Percentiles rank a stretch among this genome's conserved stretches.
Conservation (phyloP, 1,140 invertebrate species). For the Philotrypesis tridentata region DNA sequence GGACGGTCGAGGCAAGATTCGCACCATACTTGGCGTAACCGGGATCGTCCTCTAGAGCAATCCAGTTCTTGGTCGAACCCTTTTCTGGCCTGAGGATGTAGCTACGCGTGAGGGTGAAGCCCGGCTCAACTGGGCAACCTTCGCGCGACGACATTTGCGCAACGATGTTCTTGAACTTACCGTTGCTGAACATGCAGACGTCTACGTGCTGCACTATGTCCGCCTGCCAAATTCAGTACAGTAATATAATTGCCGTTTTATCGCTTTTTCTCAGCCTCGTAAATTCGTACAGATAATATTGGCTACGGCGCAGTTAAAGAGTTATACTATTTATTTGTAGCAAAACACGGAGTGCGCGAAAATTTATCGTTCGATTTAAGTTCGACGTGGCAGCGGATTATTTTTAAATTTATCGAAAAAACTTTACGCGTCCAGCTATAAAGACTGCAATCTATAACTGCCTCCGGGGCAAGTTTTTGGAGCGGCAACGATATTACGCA, state of each 20-base stretch:
- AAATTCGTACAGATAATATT: too few relatives aligned
- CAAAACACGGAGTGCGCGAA: too few relatives aligned
- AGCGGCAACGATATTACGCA: not conserved
- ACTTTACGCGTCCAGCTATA: too few relatives aligned
- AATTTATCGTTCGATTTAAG: too few relatives aligned
- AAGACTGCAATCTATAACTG: too few relatives aligned
- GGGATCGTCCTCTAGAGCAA: slow-evolving; percentile 83
- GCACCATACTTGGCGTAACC: slow-evolving; percentile 79
- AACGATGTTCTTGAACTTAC: slow-evolving; percentile 98
- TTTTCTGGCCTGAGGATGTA: slow-evolving; percentile 82
- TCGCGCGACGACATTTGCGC: slow-evolving; percentile 86
- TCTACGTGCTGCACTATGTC: slow-evolving; percentile 97
- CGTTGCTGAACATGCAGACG: slow-evolving; percentile 99
- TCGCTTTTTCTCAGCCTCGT: too few relatives aligned
- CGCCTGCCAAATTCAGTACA: slow-evolving; percentile 77
- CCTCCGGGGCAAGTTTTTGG: too few relatives aligned
- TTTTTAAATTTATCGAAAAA: too few relatives aligned
- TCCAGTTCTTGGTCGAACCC: slow-evolving; percentile 88
- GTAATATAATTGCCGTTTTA: too few relatives aligned
- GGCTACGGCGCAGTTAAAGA: too few relatives aligned
- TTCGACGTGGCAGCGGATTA: too few relatives aligned
- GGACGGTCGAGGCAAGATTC: slow-evolving; percentile 81
- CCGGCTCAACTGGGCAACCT: slow-evolving; percentile 79
- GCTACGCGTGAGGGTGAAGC: slow-evolving; percentile 76
- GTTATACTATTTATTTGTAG: too few relatives aligned